phyloP scores from a whole-genome alignment of 2,113 vertebrate species.

The Lepus timidus region DNA sequence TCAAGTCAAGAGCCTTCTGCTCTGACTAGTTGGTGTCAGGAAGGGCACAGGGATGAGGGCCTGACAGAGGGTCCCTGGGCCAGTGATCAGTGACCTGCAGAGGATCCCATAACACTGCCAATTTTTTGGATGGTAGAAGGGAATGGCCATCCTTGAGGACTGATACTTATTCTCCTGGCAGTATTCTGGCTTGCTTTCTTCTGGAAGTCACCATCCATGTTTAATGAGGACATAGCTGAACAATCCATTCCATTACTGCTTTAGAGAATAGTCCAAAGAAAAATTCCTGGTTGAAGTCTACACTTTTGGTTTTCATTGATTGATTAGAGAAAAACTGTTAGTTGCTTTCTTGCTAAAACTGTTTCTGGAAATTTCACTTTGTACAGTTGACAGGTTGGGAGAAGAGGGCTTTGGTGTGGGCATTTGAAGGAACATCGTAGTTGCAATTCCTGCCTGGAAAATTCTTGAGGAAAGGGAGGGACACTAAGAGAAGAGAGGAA shows the following conservation, averaged over 20 bases:
- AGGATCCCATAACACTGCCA: neutral
- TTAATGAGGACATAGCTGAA: slow-evolving; percentile 33
- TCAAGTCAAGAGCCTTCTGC: neutral
- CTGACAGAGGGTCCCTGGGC: neutral
- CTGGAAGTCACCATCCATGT: neutral
- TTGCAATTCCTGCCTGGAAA: neutral
- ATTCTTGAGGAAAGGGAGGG: neutral
- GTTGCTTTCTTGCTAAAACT: neutral
- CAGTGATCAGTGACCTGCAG: neutral
- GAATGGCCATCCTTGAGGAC: slow-evolving; percentile 17
- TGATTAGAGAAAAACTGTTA: neutral
- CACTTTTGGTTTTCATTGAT: neutral
- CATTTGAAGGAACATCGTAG: neutral
- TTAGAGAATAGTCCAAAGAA: neutral
- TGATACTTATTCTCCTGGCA: neutral
- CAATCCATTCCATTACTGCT: neutral
- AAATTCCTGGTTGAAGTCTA: neutral
- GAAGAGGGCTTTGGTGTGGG: neutral
- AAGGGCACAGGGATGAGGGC: rapidly evolving
- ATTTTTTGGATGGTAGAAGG: slow-evolving; percentile 2
- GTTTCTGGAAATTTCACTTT: neutral
- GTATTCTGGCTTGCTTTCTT: neutral
- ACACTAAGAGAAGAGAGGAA: neutral
- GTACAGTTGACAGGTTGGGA: neutral
- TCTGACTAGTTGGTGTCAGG: neutral